Percentiles rank a stretch among this genome's conserved stretches.
Evolutionary conservation across 2,797 vertebrate species (phyloP).

Genomic region (Xiphophorus birchmanni): DNA sequence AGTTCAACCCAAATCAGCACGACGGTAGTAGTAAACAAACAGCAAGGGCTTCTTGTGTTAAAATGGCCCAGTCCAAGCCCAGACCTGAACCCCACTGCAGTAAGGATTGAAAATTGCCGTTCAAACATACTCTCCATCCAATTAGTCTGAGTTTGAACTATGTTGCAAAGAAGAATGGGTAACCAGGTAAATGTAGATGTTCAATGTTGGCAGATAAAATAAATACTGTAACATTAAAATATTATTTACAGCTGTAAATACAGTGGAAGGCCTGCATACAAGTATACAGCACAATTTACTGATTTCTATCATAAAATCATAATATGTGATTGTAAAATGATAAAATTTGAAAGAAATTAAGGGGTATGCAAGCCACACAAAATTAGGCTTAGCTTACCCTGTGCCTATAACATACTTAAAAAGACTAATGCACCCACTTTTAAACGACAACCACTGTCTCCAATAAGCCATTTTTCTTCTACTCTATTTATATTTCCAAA

Average conservation of each 20-base stretch:
- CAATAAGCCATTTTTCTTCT: neutral
- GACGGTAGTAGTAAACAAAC: too few relatives aligned
- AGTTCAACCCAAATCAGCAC: too few relatives aligned
- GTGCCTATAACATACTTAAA: neutral
- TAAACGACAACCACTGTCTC: neutral
- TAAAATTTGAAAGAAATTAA: neutral
- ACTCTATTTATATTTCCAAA: neutral
- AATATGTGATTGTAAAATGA: neutral
- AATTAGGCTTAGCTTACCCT: neutral
- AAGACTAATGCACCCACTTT: neutral
- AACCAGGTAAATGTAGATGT: neutral
- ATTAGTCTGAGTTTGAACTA: neutral
- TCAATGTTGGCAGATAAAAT: neutral
- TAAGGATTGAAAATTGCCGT: neutral
- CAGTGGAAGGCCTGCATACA: neutral
- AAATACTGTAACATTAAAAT: too few relatives aligned
- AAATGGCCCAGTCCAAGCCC: neutral
- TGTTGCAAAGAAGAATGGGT: neutral
- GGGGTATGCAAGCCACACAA: neutral
- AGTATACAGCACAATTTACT: neutral
- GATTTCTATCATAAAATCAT: neutral
- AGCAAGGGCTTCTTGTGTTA: neutral
- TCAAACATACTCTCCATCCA: neutral
- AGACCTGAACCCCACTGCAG: neutral
- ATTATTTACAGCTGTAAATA: neutral